Conservation (phyloP, 2,888 invertebrate species). For the Himalopsyche japonica region DNA sequence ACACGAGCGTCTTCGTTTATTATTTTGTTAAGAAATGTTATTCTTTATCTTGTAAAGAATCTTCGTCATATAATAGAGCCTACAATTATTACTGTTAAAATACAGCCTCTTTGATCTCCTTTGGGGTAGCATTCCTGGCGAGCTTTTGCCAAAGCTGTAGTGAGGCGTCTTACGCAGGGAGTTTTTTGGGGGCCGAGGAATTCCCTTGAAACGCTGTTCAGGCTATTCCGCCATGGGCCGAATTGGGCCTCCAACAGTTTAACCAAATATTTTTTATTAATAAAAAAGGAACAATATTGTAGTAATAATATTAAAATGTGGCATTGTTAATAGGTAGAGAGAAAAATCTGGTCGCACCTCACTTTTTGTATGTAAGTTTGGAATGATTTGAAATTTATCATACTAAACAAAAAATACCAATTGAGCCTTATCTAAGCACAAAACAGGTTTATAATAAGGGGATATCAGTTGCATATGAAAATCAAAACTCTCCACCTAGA, state of each 20-base stretch:
- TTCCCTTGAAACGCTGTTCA: neutral
- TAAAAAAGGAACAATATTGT: too few species aligned
- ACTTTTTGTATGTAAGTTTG: too few species aligned
- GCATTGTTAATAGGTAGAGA: too few species aligned
- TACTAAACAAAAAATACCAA: too few species aligned
- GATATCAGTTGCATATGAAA: too few species aligned
- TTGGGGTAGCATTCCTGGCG: neutral
- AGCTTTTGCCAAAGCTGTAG: neutral
- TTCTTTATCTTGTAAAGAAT: neutral
- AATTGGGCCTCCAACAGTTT: neutral
- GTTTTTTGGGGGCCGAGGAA: neutral
- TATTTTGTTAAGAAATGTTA: neutral
- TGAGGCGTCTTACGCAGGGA: neutral
- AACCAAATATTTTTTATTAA: neutral
- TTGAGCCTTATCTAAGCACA: too few species aligned
- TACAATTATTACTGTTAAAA: neutral
- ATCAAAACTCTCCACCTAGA: too few species aligned
- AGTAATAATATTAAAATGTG: too few species aligned
- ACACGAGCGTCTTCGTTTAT: too few species aligned
- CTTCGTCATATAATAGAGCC: neutral
- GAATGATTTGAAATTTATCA: too few species aligned
- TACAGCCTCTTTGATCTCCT: neutral
- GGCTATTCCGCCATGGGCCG: neutral
- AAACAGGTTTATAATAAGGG: too few species aligned
- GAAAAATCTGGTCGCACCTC: too few species aligned